Base-by-base conservation (phyloP, 64 coral and sea anemone genomes). In the Stichodactyla mertensii region DNA sequence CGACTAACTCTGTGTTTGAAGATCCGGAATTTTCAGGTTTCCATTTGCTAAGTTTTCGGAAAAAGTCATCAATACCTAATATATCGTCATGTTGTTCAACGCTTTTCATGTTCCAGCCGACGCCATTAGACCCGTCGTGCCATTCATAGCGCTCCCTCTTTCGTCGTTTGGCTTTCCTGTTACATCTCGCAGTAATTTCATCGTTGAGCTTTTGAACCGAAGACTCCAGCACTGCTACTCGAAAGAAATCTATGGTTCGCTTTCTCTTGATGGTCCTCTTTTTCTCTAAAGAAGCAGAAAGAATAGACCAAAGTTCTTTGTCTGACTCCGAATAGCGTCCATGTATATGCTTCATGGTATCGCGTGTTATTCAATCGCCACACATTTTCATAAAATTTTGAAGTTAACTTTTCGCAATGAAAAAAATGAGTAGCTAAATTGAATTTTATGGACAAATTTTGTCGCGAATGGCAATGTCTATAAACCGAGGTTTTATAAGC, bases 21-120 rank as follows among this genome's bases (percentile, higher is more conserved):
- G 28, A 53, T 6, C 13, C 52, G 5, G 56, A 55, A 64, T 36
- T 60, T 61, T 85, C 27, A 61, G 83, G 83, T 14, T 85, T 85
- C 55, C 83, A 85, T 64, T 60, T 87, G 92, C 97, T 95, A 85
- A 99, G 78, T 88, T 92, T 92, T 79, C 91, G 88, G 87, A 99
- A 94, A 84, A 99, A 99, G 31, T 92, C 93, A 80, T 95, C 93
- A 80, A 99, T 99, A 99, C 97, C 97, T 95, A 99, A 53, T 22
- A 99, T 55, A 85, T 90, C 92, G 55, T 99, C 93, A 45, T 99
- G 93, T 90, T 99, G 84, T 71, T 64, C 83, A 12, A 87, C 85
- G 69, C 82, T 92, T 67, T 89, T 99, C 92, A 95, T 99, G 86
- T 88, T 92, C 97, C 97, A 99, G n/a, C 88, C 97, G 54, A 84